A percentile compares a stretch with the other conserved stretches of the same genome.
Evolutionary conservation across 1,140 invertebrate genomes (phyloP).

Genomic region (Nasonia giraulti): DNA sequence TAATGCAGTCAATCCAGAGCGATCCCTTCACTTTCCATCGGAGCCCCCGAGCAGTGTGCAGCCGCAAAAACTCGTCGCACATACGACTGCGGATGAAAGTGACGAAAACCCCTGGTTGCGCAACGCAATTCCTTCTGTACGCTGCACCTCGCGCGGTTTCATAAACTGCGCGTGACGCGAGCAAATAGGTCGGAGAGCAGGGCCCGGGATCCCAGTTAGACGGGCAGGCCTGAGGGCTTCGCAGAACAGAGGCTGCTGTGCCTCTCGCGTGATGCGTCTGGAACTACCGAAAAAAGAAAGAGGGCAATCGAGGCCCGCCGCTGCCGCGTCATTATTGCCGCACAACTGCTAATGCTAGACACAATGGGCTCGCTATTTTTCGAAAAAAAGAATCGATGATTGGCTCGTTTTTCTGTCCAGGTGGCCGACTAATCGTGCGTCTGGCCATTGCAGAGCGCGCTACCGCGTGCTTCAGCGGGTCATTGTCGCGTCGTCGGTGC

Average conservation of each 20-base stretch:
- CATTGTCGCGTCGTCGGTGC: constrained; percentile 18
- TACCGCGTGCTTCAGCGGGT: background rate
- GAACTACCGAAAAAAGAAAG: constrained; percentile 33
- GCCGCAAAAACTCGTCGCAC: constrained; percentile 6
- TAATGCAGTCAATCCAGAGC: background rate
- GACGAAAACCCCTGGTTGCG: constrained; percentile 27
- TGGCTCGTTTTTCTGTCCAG: background rate
- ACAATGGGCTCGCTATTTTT: background rate
- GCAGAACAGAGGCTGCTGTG: background rate
- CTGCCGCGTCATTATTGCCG: background rate
- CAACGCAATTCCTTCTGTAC: background rate
- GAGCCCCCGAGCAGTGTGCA: too few species aligned
- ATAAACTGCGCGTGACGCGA: background rate
- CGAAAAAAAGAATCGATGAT: too few species aligned
- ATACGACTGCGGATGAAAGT: background rate
- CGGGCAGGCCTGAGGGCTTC: background rate
- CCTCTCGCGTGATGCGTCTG: background rate
- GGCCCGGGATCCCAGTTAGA: constrained; percentile 28
- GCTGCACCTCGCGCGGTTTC: background rate
- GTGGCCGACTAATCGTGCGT: background rate
- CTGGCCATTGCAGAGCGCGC: background rate
- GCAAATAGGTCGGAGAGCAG: background rate
- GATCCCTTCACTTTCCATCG: constrained; percentile 40
- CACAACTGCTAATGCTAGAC: background rate
- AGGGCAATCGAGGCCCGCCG: background rate